Percentiles rank a stretch among this genome's conserved stretches.
Conservation (phyloP, 2,797 vertebrate genomes). For the Avahi laniger region DNA sequence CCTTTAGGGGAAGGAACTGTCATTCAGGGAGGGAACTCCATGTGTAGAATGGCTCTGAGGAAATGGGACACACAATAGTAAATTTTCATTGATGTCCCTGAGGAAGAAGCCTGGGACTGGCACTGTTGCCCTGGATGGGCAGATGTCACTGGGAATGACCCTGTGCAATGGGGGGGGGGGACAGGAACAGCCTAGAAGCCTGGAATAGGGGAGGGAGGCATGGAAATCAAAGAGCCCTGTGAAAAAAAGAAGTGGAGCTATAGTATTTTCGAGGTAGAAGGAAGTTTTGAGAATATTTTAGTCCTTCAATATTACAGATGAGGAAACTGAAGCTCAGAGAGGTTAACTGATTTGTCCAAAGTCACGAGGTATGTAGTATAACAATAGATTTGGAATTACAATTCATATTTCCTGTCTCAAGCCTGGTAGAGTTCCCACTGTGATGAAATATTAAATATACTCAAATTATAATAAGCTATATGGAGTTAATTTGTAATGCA, state of each 20-base stretch:
- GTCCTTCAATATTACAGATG: neutral
- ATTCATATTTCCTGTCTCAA: neutral
- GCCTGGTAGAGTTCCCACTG: neutral
- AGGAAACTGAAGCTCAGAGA: slow-evolving; percentile 33
- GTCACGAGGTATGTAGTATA: neutral
- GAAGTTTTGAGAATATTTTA: slow-evolving; percentile 18
- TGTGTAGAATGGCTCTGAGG: neutral
- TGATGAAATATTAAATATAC: slow-evolving; percentile 35
- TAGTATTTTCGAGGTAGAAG: neutral
- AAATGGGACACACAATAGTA: neutral
- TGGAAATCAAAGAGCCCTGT: neutral
- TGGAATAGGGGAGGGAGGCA: neutral
- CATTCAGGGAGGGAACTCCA: neutral
- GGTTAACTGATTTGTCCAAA: slow-evolving; percentile 20
- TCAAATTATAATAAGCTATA: slow-evolving; percentile 39
- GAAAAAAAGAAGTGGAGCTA: neutral
- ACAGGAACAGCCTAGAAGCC: neutral
- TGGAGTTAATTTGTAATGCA: slow-evolving; percentile 43
- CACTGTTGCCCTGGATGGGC: neutral
- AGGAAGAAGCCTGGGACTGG: neutral
- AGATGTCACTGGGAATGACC: neutral
- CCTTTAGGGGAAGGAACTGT: neutral
- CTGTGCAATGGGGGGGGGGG: neutral
- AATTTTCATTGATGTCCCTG: neutral
- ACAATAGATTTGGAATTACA: neutral